phyloP scores from a whole-genome alignment of 2,888 invertebrate species.

The Byasa hedistus region DNA sequence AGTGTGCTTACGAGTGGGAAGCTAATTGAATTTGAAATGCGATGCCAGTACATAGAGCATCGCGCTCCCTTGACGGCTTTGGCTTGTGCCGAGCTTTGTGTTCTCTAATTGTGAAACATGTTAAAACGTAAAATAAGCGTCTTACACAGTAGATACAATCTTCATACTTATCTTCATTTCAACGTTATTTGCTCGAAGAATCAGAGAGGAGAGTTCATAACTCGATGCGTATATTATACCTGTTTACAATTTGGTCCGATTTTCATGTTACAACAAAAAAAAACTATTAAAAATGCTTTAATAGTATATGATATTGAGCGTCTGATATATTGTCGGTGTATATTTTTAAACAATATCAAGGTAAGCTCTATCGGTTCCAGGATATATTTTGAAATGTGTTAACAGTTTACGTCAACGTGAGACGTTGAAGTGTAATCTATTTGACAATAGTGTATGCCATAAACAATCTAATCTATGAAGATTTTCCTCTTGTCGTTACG shows the following conservation, averaged over 20 bases:
- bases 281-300: too few relatives aligned
- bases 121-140: conserved; percentile 5
- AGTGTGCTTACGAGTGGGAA: conserved; percentile 6
- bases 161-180: not conserved
- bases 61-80: conserved; percentile 18
- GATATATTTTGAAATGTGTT: conserved; percentile 17
- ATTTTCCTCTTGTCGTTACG: not conserved
- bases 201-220: too few relatives aligned
- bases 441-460: conserved; percentile 1
- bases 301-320: too few relatives aligned
- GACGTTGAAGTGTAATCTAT: not conserved
- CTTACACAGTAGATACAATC: not conserved
- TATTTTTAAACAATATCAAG: not conserved
- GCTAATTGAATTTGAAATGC: conserved; percentile 27
- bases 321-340: not conserved
- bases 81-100: conserved; percentile 13
- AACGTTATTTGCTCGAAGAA: not conserved
- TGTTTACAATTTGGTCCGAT: too few relatives aligned
- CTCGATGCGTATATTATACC: too few relatives aligned
- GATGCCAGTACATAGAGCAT: conserved; percentile 15
- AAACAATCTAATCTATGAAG: not conserved
- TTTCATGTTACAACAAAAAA: too few relatives aligned
- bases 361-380: not conserved
- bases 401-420: conserved; percentile 3
- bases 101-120: conserved; percentile 17